Evolutionary conservation across 2,888 invertebrate species (phyloP).

Genomic region (Idaea dimidiata): DNA sequence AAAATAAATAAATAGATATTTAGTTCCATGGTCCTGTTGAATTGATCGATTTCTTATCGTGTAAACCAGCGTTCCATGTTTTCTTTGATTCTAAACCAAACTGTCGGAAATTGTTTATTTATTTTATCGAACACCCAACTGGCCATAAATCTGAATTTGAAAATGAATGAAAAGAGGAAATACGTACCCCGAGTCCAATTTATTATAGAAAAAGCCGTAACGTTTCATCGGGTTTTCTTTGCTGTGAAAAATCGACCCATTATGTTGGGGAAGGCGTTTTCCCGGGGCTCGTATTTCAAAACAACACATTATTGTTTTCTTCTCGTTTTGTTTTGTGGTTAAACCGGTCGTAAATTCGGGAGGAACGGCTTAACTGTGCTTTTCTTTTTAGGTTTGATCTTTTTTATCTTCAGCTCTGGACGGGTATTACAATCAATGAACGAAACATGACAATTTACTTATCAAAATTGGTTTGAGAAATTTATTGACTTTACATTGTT

Average conservation of each 20-base stretch:
- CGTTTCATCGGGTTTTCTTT: constrained; percentile 63
- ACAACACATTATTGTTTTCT: constrained; percentile 77
- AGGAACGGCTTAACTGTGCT: constrained; percentile 47
- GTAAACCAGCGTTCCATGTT: constrained; percentile 1
- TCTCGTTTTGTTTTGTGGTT: constrained; percentile 63
- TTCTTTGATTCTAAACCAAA: constrained; percentile 23
- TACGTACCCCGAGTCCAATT: constrained; percentile 56
- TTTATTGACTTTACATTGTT: too few relatives aligned
- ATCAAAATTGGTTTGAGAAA: neutral
- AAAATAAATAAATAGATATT: neutral
- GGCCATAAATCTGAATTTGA: constrained; percentile 35
- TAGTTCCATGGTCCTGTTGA: neutral
- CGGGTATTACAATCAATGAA: constrained; percentile 31
- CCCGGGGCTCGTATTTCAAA: constrained; percentile 69
- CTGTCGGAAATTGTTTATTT: constrained; percentile 32
- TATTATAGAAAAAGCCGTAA: constrained; percentile 57
- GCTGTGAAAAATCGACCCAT: constrained; percentile 73
- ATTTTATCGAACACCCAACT: constrained; percentile 29
- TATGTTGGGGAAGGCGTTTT: constrained; percentile 54
- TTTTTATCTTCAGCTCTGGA: constrained; percentile 16
- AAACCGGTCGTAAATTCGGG: constrained; percentile 65
- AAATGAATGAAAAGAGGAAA: constrained; percentile 49
- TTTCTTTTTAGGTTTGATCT: constrained; percentile 39
- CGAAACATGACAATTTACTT: constrained; percentile 22
- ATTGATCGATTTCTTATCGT: neutral